phyloP scores from a whole-genome alignment of 2,797 vertebrate species.

The Adelosebastes latens region DNA sequence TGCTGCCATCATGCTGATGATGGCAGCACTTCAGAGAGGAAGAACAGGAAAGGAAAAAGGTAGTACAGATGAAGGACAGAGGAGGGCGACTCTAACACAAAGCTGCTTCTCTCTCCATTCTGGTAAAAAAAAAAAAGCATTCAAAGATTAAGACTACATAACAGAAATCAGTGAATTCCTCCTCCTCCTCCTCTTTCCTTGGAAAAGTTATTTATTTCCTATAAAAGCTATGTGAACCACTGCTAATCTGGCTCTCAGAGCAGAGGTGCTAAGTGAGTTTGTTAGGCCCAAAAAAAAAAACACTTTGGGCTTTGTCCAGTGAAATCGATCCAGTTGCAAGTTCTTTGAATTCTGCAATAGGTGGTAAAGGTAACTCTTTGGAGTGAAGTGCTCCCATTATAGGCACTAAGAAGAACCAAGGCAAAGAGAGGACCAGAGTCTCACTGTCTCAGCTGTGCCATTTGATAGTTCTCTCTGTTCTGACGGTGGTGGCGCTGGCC shows the following conservation, averaged over 20 bases:
- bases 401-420: constrained; percentile 97
- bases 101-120: constrained; percentile 55
- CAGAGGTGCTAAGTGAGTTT: constrained; percentile 74
- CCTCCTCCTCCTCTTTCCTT: constrained; percentile 74
- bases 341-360: constrained; percentile 83
- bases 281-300: constrained; percentile 33
- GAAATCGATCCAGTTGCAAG: constrained; percentile 64
- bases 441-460: constrained; percentile 93
- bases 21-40: constrained; percentile 55
- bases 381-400: constrained; percentile 94
- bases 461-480: constrained; percentile 89
- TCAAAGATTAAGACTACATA: constrained; percentile 57
- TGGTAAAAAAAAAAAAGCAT: constrained; percentile 22
- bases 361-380: constrained; percentile 94
- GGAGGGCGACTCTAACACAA: constrained; percentile 31
- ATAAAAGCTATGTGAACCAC: constrained; percentile 81
- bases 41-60: constrained; percentile 32
- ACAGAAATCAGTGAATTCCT: constrained; percentile 62
- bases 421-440: constrained; percentile 86
- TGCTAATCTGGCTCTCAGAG: constrained; percentile 79
- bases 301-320: constrained; percentile 57
- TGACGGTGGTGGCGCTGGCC: constrained; percentile 84
- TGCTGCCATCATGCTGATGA: constrained; percentile 82
- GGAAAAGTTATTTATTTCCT: constrained; percentile 56
- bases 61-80: constrained; percentile 38